Conservation (phyloP, 2,888 invertebrate species). For the Rhamnusium bicolor region DNA sequence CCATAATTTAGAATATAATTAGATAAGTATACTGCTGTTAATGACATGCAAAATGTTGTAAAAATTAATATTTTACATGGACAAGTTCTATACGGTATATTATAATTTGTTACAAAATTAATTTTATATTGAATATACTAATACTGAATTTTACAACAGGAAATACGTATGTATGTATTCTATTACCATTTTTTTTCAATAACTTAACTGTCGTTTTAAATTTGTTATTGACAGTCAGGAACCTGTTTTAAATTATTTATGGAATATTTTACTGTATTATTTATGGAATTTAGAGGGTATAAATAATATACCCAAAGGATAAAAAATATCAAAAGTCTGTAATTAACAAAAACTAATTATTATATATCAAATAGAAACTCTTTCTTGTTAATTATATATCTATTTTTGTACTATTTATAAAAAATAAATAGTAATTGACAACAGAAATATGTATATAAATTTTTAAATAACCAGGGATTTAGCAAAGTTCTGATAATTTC, state of each 20-base stretch:
- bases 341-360: too few species aligned
- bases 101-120: background rate
- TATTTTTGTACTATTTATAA: too few species aligned
- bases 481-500: too few species aligned
- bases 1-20: slow-evolving; percentile 37
- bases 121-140: background rate
- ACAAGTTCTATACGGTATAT: background rate
- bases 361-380: too few species aligned
- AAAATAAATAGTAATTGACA: too few species aligned
- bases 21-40: slow-evolving; percentile 1
- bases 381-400: too few species aligned
- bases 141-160: slow-evolving; percentile 1
- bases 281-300: background rate
- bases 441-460: too few species aligned
- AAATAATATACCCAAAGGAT: too few species aligned
- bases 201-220: background rate
- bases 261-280: background rate
- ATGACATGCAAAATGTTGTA: slow-evolving; percentile 14
- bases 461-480: too few species aligned
- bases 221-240: background rate
- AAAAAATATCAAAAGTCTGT: too few species aligned
- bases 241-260: background rate
- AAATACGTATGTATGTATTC: background rate
- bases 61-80: slow-evolving; percentile 25
- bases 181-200: background rate